Base-by-base conservation (phyloP, 2,888 invertebrate species). In the Cistogaster globosa region DNA sequence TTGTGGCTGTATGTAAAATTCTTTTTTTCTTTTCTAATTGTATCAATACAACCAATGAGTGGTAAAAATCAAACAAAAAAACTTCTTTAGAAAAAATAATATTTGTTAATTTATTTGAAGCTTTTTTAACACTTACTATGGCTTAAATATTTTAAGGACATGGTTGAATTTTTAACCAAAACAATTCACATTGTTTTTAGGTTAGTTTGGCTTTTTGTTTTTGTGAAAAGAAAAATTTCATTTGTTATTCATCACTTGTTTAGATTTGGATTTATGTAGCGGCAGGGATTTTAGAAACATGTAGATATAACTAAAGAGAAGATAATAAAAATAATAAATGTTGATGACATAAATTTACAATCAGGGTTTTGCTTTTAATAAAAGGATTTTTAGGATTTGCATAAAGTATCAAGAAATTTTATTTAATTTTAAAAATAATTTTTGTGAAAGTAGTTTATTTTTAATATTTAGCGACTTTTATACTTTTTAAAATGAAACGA, bases 1-100 rank as follows among this genome's bases (percentile, higher is more conserved):
- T 80, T 84, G 75, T 80, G 76, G 84, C 67, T 65, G 71, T 76
- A 53, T 55, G 45, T n/a, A 55, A 53, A 65, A 65, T 55, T 57
- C 8, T 65, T 16, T 18, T 42, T 65, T 45, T 75, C 67, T 51
- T 48, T 58, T 12, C 18, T 22, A 72, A 20, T 36, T 63, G 36
- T n/a, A 42, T 51, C 32, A 57, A 55, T 57, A 63, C 16, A 63
- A 2, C 14, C 14, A 51, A 18, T 16, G 7, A 51, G 51, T 67
- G 18, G 32, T 53, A 6, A 14, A 65, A 62, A 16, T n/a, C 53
- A 69, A 14, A 48, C 69, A 20, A 62, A 67, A 32, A 51, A 32
- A 32, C 32, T 26, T 2, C 2, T 26, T 26, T 55, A 58, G 38
- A 51, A 62, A 42, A 60, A 78, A 68, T 42, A 69, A 26, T 42